Evolutionary conservation across 53 echinoderm and acorn worm genomes (phyloP).

Genomic region (Holothuria leucospilota): DNA sequence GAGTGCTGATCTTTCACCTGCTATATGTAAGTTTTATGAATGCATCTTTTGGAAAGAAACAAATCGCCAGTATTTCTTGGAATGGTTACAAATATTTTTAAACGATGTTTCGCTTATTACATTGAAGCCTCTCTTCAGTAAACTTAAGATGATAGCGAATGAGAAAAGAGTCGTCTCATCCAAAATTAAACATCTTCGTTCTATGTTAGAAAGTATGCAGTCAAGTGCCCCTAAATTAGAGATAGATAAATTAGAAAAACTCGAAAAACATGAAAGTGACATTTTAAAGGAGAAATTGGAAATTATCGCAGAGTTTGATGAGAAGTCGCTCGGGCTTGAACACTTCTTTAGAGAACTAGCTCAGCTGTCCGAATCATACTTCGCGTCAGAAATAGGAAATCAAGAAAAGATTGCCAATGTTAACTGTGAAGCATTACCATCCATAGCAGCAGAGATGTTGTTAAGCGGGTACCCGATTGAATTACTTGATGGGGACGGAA

Average conservation of each 20-base stretch:
- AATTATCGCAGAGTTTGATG: background rate
- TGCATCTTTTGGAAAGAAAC: background rate
- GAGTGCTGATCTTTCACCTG: background rate
- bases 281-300: background rate
- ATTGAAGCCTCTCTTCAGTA: background rate
- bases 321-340: background rate
- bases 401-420: too few species aligned
- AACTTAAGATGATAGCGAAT: background rate
- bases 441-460: background rate
- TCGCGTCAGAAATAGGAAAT: background rate
- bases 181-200: background rate
- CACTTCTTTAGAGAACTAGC: slow-evolving; percentile 2
- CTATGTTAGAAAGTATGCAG: too few species aligned
- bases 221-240: background rate
- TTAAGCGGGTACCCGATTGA: background rate
- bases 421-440: background rate
- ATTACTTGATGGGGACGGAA: slow-evolving; percentile 2
- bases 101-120: background rate
- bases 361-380: slow-evolving; percentile 4
- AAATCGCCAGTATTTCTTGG: background rate
- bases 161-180: background rate
- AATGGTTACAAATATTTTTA: slow-evolving; percentile 6
- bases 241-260: background rate
- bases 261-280: background rate
- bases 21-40: slow-evolving; percentile 11